These are phyloP conservation scores for Drymonia ruficornis DNA, from an alignment of 2,888 invertebrate species.

Conservation along the genomic window DNA sequence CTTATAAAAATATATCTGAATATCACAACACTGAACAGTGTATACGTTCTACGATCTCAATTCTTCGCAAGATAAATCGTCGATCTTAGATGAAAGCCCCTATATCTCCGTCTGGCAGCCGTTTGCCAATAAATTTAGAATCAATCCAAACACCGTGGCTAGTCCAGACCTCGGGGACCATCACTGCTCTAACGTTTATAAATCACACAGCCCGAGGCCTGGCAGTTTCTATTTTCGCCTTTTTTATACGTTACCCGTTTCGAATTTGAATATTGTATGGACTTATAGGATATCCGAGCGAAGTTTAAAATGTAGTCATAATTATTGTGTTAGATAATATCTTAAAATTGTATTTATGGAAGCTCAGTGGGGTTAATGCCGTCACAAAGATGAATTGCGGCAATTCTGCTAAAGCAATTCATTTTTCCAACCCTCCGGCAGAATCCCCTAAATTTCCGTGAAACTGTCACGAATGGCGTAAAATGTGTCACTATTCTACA, in stretches of 20 bases:
- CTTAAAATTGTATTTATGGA: too few relatives aligned
- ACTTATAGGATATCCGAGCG: slow-evolving; percentile 6
- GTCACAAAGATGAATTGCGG: too few relatives aligned
- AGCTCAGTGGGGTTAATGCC: too few relatives aligned
- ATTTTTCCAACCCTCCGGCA: too few relatives aligned
- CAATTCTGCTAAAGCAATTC: too few relatives aligned
- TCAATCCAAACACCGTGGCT: slow-evolving; percentile 60
- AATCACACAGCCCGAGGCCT: slow-evolving; percentile 28
- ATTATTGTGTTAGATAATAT: too few relatives aligned
- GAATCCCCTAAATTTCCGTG: too few relatives aligned
- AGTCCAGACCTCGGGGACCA: slow-evolving; percentile 33
- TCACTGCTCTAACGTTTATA: slow-evolving; percentile 35
- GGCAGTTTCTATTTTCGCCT: slow-evolving; percentile 20
- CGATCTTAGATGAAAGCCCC: slow-evolving; percentile 64
- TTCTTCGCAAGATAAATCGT: slow-evolving; percentile 64
- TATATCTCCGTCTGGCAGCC: slow-evolving; percentile 51
- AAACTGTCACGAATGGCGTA: too few relatives aligned
- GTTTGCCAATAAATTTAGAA: slow-evolving; percentile 75
- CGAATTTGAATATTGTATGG: slow-evolving; percentile 26
- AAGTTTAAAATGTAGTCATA: slow-evolving; percentile 8
- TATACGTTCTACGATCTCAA: slow-evolving; percentile 22
- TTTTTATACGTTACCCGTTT: slow-evolving; percentile 23
- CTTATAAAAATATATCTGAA: slow-evolving; percentile 9
- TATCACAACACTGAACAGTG: neutral
- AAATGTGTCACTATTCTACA: too few relatives aligned